A percentile compares a stretch with the other conserved stretches of the same genome.
phyloP scores from a whole-genome alignment of 2,113 vertebrate species.

The Bubalus kerabau region DNA sequence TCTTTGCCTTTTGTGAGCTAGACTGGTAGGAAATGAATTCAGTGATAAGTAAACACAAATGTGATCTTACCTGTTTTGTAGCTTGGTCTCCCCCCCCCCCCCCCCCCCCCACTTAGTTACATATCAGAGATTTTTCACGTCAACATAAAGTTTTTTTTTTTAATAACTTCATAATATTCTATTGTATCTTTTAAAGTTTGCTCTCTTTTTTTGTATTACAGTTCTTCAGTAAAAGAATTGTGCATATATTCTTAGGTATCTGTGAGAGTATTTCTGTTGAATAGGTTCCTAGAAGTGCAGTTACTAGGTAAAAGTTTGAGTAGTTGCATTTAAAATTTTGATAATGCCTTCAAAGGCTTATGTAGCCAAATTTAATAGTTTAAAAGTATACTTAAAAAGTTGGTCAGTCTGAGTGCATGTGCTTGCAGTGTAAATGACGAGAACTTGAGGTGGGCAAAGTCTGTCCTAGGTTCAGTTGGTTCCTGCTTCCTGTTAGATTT shows the following conservation, averaged over 20 bases:
- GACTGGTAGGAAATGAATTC: constrained; percentile 22
- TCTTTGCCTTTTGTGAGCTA: constrained; percentile 19
- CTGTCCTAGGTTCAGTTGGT: background rate
- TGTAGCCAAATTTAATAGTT: constrained; percentile 8
- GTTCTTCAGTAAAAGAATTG: background rate
- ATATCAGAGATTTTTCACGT: background rate
- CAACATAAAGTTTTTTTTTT: background rate
- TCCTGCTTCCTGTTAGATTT: background rate
- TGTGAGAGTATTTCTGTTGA: background rate
- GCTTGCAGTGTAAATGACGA: background rate
- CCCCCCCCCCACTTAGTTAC: background rate
- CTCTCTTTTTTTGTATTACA: background rate
- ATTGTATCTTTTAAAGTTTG: background rate
- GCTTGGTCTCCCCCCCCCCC: background rate
- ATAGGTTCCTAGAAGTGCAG: background rate
- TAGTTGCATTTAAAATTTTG: constrained; percentile 15
- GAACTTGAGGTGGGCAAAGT: constrained; percentile 22
- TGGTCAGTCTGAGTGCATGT: background rate
- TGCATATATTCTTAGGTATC: background rate
- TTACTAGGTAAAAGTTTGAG: constrained; percentile 11
- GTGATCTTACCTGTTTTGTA: background rate
- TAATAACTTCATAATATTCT: background rate
- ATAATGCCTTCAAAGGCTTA: background rate
- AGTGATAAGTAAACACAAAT: background rate
- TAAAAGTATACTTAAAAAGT: background rate